A percentile compares a stretch with the other conserved stretches of the same genome.
These are phyloP conservation scores for Menidia menidia DNA, from an alignment of 2,797 vertebrate species.

Conservation along the genomic window DNA sequence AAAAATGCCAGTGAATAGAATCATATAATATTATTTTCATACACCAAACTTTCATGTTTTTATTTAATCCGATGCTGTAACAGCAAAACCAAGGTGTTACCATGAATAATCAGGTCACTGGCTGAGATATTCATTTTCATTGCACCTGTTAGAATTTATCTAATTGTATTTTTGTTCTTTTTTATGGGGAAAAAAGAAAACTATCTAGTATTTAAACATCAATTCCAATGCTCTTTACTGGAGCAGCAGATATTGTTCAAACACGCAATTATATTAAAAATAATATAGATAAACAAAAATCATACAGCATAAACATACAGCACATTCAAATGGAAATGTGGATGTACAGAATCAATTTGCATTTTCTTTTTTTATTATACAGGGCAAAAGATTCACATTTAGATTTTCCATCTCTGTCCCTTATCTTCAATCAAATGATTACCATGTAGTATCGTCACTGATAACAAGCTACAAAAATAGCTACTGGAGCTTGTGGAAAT, in stretches of 20 bases:
- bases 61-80: background rate
- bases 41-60: background rate
- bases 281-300: background rate
- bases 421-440: background rate
- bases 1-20: background rate
- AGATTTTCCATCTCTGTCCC: background rate
- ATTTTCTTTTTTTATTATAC: background rate
- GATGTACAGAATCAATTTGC: background rate
- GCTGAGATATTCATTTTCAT: no score
- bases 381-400: background rate
- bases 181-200: background rate
- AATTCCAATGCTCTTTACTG: background rate
- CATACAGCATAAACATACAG: background rate
- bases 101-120: no score
- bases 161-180: no score
- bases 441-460: background rate
- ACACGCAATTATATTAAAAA: no score
- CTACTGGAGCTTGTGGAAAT: background rate
- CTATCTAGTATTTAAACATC: background rate
- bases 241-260: no score
- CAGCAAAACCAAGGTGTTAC: no score
- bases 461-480: slow-evolving; percentile 1
- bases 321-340: background rate
- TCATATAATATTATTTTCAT: background rate
- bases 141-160: no score